Conservation (phyloP, 2,797 vertebrate species). For the Poeciliopsis infans region DNA sequence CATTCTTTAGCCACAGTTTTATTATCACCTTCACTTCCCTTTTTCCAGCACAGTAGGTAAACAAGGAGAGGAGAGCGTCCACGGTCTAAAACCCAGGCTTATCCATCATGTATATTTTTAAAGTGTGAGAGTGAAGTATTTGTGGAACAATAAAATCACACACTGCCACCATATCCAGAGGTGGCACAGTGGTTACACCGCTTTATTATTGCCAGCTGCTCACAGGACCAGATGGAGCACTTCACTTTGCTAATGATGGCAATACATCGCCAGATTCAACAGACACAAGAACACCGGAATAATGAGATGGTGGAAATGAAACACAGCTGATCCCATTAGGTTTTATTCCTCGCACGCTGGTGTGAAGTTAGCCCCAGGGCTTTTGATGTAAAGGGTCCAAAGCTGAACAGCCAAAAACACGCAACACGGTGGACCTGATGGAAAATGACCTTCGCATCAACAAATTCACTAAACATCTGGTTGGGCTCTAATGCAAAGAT, state of each 20-base stretch:
- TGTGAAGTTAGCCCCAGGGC: constrained; percentile 62
- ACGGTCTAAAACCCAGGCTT: neutral
- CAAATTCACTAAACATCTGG: constrained; percentile 43
- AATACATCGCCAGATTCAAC: constrained; percentile 43
- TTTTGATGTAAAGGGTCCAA: constrained; percentile 56
- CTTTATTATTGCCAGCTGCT: constrained; percentile 48
- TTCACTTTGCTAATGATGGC: constrained; percentile 51
- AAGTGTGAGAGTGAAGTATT: neutral
- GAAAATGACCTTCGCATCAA: constrained; percentile 10
- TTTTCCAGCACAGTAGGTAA: neutral
- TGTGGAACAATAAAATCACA: constrained; percentile 17
- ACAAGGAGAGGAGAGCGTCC: neutral
- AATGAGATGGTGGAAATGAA: constrained; percentile 45
- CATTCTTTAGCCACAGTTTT: neutral
- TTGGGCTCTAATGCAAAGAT: neutral
- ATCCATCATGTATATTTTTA: neutral
- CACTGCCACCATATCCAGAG: constrained; percentile 21
- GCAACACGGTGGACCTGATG: constrained; percentile 17
- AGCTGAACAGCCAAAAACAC: constrained; percentile 23
- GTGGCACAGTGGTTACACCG: constrained; percentile 23
- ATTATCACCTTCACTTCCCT: neutral
- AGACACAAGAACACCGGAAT: constrained; percentile 36
- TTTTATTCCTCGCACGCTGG: constrained; percentile 50
- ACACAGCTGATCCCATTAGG: constrained; percentile 50
- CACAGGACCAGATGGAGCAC: constrained; percentile 37